Evolutionary conservation across 37 sponge, comb jelly and placozoan genomes (phyloP).

Genomic region (Cliona cf. orientalis): DNA sequence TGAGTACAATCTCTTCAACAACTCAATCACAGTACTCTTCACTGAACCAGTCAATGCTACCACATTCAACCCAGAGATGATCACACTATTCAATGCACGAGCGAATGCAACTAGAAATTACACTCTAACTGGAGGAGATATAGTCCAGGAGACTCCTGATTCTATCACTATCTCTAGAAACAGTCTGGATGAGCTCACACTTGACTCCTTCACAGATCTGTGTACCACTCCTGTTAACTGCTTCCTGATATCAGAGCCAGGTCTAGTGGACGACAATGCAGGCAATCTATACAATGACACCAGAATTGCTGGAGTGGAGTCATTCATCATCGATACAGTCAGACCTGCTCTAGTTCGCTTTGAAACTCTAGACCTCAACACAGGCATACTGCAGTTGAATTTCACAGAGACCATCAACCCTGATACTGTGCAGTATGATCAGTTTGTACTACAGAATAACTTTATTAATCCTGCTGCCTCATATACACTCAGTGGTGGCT

Average conservation of each 20-base stretch:
- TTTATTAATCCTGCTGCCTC: neutral
- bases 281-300: slow-evolving; percentile 44
- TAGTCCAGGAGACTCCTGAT: slow-evolving; percentile 16
- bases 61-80: slow-evolving; percentile 40
- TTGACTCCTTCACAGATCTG: slow-evolving; percentile 49
- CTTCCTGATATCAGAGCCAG: slow-evolving; percentile 30
- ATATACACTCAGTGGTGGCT: slow-evolving; percentile 44
- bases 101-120: slow-evolving; percentile 34
- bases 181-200: slow-evolving; percentile 37
- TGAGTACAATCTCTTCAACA: slow-evolving; percentile 69
- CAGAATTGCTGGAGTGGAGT: slow-evolving; percentile 18
- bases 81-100: slow-evolving; percentile 51
- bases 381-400: slow-evolving; percentile 63
- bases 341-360: slow-evolving; percentile 67
- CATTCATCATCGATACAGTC: slow-evolving; percentile 58
- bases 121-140: slow-evolving; percentile 51
- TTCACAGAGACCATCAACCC: slow-evolving; percentile 79
- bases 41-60: slow-evolving; percentile 73
- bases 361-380: slow-evolving; percentile 68
- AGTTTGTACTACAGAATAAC: slow-evolving; percentile 46
- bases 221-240: slow-evolving; percentile 69
- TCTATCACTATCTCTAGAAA: slow-evolving; percentile 33
- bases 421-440: slow-evolving; percentile 17
- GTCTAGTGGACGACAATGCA: slow-evolving; percentile 65
- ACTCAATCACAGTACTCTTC: slow-evolving; percentile 76